Evolutionary conservation across 2,113 vertebrate species (phyloP).

Genomic region (Coptodon bakossiorum): DNA sequence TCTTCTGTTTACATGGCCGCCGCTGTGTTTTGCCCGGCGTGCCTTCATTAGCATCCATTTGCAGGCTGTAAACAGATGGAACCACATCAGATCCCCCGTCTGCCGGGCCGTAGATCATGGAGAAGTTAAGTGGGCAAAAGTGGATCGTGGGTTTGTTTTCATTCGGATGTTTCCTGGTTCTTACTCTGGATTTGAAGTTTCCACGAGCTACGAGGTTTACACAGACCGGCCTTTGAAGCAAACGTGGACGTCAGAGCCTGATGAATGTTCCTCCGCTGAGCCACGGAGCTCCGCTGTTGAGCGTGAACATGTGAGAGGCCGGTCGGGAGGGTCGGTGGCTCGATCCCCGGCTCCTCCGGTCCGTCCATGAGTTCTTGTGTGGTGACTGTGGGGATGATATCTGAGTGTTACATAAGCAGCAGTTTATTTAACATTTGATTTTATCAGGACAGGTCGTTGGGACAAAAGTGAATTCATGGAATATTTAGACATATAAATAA

Average conservation of each 20-base stretch:
- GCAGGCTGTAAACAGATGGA: neutral
- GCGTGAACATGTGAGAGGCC: neutral
- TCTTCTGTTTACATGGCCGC: neutral
- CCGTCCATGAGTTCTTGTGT: neutral
- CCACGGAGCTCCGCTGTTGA: neutral
- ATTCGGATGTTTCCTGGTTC: neutral
- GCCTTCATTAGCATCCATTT: neutral
- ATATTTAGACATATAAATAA: fast-evolving
- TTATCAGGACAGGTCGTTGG: neutral
- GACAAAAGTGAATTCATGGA: neutral
- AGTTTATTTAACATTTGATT: neutral
- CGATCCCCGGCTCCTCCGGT: neutral
- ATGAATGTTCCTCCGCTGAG: neutral
- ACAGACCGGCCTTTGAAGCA: neutral
- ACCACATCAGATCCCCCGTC: neutral
- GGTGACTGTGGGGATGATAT: neutral
- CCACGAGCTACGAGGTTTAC: neutral
- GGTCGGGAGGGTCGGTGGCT: neutral
- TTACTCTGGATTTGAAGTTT: neutral
- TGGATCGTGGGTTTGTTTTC: neutral
- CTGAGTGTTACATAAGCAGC: neutral
- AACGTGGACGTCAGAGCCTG: neutral
- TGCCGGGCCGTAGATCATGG: neutral
- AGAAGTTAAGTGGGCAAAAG: neutral
- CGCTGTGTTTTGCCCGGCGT: neutral